A percentile compares a stretch with the other conserved stretches of the same genome.
Evolutionary conservation across 2,888 invertebrate genomes (phyloP).

Genomic region (Elmis aenea): DNA sequence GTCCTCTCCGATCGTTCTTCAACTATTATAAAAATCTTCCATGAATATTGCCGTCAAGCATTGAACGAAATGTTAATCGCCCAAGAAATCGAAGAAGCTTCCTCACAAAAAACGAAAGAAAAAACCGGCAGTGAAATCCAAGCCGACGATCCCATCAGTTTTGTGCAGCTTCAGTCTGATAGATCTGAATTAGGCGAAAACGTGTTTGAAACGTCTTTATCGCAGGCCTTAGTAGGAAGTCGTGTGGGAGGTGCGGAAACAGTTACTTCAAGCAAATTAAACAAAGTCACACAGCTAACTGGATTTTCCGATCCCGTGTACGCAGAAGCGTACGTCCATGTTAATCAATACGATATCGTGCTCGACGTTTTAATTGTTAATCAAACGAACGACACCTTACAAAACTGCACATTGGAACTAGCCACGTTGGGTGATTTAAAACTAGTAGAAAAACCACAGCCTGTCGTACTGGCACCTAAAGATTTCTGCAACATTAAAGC

Average conservation of each 20-base stretch:
- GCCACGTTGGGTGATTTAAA: slow-evolving; percentile 97
- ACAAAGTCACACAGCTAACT: slow-evolving; percentile 88
- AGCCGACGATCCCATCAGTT: slow-evolving; percentile 80
- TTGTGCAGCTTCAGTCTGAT: slow-evolving; percentile 68
- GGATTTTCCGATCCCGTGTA: slow-evolving; percentile 99
- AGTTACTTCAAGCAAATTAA: slow-evolving; percentile 57
- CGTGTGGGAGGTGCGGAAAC: slow-evolving; percentile 46
- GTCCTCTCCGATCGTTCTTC: slow-evolving; percentile 66
- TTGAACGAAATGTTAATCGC: slow-evolving; percentile 79
- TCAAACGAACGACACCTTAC: slow-evolving; percentile 95
- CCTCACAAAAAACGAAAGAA: slow-evolving; percentile 59
- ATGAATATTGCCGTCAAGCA: slow-evolving; percentile 67
- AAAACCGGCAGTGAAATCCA: slow-evolving; percentile 66
- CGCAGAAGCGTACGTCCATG: slow-evolving; percentile 99
- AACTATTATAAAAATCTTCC: slow-evolving; percentile 66
- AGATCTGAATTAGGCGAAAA: slow-evolving; percentile 60
- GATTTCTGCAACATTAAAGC: slow-evolving; percentile 99
- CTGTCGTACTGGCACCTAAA: slow-evolving; percentile 91
- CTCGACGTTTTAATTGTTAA: slow-evolving; percentile 97
- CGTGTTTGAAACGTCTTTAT: slow-evolving; percentile 91
- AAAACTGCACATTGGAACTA: slow-evolving; percentile 95
- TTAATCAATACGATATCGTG: slow-evolving; percentile 98
- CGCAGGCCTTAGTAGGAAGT: slow-evolving; percentile 77
- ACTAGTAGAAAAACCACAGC: slow-evolving; percentile 94
- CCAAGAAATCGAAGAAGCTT: slow-evolving; percentile 67